Evolutionary conservation across 2,113 vertebrate species (phyloP).

Genomic region (Nesoenas mayeri): DNA sequence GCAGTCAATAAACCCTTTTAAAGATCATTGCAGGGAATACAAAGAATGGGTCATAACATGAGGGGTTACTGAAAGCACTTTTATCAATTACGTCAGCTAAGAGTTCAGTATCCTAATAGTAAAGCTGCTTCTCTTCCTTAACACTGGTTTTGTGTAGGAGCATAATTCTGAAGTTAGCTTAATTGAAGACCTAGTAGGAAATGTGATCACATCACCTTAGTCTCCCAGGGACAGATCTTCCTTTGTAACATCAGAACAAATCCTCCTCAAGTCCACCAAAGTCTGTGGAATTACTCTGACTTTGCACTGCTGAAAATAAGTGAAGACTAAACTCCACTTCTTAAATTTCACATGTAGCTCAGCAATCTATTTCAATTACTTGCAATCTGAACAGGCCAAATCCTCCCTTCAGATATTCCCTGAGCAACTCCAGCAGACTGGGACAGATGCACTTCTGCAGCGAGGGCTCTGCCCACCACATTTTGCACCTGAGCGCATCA

Average conservation of each 20-base stretch:
- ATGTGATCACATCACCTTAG: background rate
- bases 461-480: background rate
- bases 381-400: background rate
- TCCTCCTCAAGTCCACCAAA: background rate
- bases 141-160: background rate
- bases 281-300: slow-evolving; percentile 45
- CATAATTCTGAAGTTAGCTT: background rate
- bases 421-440: background rate
- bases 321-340: background rate
- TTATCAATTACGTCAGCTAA: background rate
- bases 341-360: slow-evolving; percentile 2
- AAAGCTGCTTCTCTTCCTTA: background rate
- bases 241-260: slow-evolving; percentile 8
- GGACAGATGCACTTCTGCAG: background rate
- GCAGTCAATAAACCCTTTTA: slow-evolving; percentile 49
- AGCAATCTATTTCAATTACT: background rate
- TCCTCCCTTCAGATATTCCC: background rate
- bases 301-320: slow-evolving; percentile 61
- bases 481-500: background rate
- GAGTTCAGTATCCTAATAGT: background rate
- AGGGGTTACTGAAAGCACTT: slow-evolving; percentile 28
- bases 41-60: background rate
- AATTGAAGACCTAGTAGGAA: background rate
- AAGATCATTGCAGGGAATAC: background rate
- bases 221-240: background rate